Conservation (phyloP, 64 coral and sea anemone species). For the Dendronephthya gigantea region DNA sequence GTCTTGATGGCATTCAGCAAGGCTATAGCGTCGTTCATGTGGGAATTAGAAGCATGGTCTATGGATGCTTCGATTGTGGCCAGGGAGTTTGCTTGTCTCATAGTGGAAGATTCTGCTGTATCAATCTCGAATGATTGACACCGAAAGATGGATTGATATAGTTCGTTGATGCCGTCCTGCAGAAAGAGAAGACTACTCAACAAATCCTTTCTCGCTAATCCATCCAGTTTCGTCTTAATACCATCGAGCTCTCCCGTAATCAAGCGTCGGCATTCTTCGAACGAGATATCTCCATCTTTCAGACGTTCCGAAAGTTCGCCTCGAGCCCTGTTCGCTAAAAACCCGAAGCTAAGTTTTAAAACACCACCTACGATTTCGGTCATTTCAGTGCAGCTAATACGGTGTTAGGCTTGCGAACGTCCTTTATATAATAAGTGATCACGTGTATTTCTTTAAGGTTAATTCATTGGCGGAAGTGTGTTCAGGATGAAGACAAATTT, state of each 20-base stretch:
- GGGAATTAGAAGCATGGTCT: neutral
- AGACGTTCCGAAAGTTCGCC: neutral
- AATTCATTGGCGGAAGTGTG: no score
- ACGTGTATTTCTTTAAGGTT: no score
- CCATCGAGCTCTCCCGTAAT: constrained; percentile 34
- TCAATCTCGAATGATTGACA: neutral
- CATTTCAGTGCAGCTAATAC: no score
- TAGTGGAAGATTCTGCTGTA: neutral
- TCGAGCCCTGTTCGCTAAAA: constrained; percentile 8
- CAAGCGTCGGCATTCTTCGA: neutral
- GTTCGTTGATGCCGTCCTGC: neutral
- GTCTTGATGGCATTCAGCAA: neutral
- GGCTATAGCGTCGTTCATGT: neutral
- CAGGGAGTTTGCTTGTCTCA: neutral
- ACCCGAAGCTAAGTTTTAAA: neutral
- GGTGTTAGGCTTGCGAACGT: no score
- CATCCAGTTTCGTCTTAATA: constrained; percentile 29
- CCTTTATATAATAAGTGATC: no score
- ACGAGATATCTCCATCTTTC: constrained; percentile 33
- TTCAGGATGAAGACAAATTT: no score
- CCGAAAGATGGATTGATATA: neutral
- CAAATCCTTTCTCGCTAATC: constrained; percentile 27
- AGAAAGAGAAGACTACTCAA: constrained; percentile 3
- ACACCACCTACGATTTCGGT: neutral
- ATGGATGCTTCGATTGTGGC: neutral